Conservation (phyloP, 1,140 invertebrate species). For the Himalopsyche phryganea region DNA sequence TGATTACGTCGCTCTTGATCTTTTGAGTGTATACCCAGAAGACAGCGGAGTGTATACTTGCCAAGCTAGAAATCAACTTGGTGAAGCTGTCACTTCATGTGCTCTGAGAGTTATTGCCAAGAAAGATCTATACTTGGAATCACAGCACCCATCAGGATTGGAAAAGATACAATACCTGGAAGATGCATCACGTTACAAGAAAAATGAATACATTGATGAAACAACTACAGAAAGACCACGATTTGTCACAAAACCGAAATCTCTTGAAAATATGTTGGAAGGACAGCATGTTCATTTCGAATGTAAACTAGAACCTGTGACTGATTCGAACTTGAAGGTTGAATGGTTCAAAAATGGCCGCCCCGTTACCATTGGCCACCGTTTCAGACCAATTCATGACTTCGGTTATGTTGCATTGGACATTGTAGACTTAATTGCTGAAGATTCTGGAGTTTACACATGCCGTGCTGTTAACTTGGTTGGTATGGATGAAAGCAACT, state of each 20-base stretch:
- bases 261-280: conserved; percentile 79
- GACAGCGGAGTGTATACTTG: conserved; percentile 96
- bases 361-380: conserved; percentile 82
- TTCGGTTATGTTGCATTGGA: conserved; percentile 93
- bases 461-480: conserved; percentile 87
- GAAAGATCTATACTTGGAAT: conserved; percentile 79
- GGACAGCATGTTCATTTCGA: conserved; percentile 95
- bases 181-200: conserved; percentile 80
- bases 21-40: conserved; percentile 92
- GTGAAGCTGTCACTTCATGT: conserved; percentile 91
- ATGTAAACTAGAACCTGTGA: conserved; percentile 94
- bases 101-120: conserved; percentile 85
- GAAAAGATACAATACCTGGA: conserved; percentile 90
- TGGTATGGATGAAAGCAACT: conserved; percentile 81
- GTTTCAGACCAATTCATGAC: conserved; percentile 92
- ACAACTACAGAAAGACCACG: conserved; percentile 75
- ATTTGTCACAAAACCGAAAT: conserved; percentile 84
- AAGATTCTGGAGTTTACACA: conserved; percentile 92
- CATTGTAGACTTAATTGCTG: conserved; percentile 86
- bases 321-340: conserved; percentile 88
- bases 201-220: conserved; percentile 79
- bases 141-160: conserved; percentile 81
- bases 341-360: conserved; percentile 92
- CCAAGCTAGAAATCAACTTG: conserved; percentile 84
- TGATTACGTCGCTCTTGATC: conserved; percentile 94